phyloP scores from a whole-genome alignment of 2,888 invertebrate genomes.

The Drosophila siamana region DNA sequence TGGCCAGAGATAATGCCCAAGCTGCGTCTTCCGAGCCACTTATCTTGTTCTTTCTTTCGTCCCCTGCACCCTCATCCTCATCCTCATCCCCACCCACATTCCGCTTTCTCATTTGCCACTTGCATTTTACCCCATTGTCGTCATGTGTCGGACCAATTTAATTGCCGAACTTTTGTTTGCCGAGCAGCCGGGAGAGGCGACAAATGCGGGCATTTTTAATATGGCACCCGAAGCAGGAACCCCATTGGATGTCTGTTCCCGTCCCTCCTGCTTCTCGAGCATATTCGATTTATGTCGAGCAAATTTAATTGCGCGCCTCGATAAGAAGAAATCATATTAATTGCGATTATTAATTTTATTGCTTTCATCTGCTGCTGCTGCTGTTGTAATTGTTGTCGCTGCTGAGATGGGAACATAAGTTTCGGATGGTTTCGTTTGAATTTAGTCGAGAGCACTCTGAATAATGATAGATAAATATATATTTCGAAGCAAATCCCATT shows the following conservation, averaged over 20 bases:
- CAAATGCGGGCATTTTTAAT: conserved; percentile 72
- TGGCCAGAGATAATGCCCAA: conserved; percentile 78
- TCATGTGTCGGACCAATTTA: conserved; percentile 75
- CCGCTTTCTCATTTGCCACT: conserved; percentile 1
- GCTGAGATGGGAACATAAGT: conserved; percentile 23
- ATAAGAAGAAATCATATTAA: conserved; percentile 78
- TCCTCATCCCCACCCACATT: neutral
- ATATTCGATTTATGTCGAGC: conserved; percentile 59
- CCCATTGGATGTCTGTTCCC: conserved; percentile 20
- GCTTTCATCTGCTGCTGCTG: conserved; percentile 60
- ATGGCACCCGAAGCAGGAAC: conserved; percentile 20
- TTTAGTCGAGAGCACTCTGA: neutral
- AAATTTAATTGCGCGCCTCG: conserved; percentile 70
- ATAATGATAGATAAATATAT: neutral
- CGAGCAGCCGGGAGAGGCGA: conserved; percentile 4
- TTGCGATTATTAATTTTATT: conserved; percentile 75
- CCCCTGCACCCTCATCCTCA: neutral
- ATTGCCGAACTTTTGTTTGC: conserved; percentile 73
- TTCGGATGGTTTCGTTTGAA: neutral
- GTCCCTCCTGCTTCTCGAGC: neutral
- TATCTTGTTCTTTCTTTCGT: conserved; percentile 41
- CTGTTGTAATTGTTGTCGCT: conserved; percentile 6
- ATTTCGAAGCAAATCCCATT: neutral
- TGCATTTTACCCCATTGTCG: conserved; percentile 58
- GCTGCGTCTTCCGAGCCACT: conserved; percentile 56